Base-by-base conservation (phyloP, 2,797 vertebrate species). In the Martes flavigula region DNA sequence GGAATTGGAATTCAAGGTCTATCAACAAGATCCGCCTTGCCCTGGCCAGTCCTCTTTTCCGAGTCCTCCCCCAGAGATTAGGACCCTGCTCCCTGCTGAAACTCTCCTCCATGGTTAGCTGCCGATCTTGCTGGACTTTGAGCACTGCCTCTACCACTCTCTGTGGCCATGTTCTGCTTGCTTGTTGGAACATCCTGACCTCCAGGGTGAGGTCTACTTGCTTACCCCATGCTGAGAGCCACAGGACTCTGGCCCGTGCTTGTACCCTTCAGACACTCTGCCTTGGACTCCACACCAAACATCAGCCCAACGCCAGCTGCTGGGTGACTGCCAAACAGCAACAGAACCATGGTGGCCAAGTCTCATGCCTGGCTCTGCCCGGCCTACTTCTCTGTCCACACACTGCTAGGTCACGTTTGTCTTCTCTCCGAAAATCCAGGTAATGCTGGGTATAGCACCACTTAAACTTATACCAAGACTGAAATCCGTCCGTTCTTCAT, bases 301-400 rank as follows among this genome's bases (percentile, higher is more conserved):
- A 3, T 96, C 58, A 78, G 43, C 58, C 51, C 0, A 2, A 35
- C 4, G 6, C 48, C 30, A 32, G 85, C n/a, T 3, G 1, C 51
- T 32, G 83, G 43, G 3, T 66, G 8, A 1, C 23, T 11, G 32
- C 75, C 60, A 66, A 2, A 6, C 23, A 3, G 83, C 30, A 51
- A 23, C 4, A 1, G 1, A 3, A 5, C 35, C 30, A 2, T 1
- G 48, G 78, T n/a, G 0, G 15, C 5, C 5, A 2, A 38, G 25
- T 86, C 51, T 17, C 79, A 84, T 14, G 62, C n/a, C n/a, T 27
- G 51, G 17, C n/a, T 54, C 79, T 68, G 60, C 1, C 79, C 18
- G 32, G 32, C 18, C 87, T 58, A 9, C 30, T 35, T 27, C 78
- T 82, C 83, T 81, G 86, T 54, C 35, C 35, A 23, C 32, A 40